Evolutionary conservation across 2,888 invertebrate genomes (phyloP), one percentile per base, ranked within the genome.

Genomic region (Toxonevra muliebris): DNA sequence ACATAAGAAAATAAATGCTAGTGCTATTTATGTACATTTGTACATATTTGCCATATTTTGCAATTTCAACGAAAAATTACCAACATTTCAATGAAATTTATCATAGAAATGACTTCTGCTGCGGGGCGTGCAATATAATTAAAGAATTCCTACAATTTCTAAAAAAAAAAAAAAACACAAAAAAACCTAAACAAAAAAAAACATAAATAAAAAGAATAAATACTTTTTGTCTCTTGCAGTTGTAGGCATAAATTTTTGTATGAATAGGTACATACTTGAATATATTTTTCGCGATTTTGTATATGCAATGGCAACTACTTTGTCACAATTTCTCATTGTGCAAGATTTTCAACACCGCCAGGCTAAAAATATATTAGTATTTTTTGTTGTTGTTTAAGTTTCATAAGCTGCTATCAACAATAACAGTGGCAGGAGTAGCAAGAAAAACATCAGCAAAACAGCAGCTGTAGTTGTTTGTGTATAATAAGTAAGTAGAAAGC

Each of bases 271-370:
- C 30, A 2, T 30, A 30, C 30, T 30, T 30, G 30, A 2, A 30
- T 30, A 30, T 30, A 30, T 4, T 30, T 30, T 30, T 30, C 7
- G 30, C n/a, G 30, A 30, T 30, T 30, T 30, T 30, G 42, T 41
- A 41, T 54, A 11, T 12, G 54, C 20, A 9, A 11, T 45, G 19
- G 15, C 2, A 57, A 48, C 61, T 61, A 69, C 70, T 72, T 70
- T 70, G 72, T 72, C 72, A 72, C 69, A 67, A 72, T 72, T 70
- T 72, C 69, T 70, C 72, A 72, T 65, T 70, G 70, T 70, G 48
- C 57, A 58, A 53, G 41, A 42, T 41, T 65, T 68, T 72, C 68
- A 68, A 65, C 68, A 66, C 68, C 69, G 68, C 71, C 15, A 69
- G 71, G 65, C 71, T 58, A 59, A 45, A 53, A 66, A 54, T 61